phyloP scores from a whole-genome alignment of 2,797 vertebrate genomes.

The Molossus molossus region DNA sequence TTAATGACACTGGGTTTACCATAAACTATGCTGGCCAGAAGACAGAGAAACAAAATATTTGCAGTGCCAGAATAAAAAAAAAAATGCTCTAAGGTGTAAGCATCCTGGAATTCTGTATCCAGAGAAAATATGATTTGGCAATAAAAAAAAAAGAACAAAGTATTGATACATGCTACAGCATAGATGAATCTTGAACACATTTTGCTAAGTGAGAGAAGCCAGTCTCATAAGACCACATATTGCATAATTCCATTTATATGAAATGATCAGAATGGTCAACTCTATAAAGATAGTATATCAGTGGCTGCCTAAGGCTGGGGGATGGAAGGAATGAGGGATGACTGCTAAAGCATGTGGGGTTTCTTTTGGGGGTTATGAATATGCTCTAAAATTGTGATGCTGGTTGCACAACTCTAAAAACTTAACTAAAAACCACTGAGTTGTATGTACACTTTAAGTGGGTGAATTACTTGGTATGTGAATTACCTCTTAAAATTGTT shows the following conservation, averaged over 20 bases:
- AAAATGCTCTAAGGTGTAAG: not conserved
- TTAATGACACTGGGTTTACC: slow-evolving; percentile 3
- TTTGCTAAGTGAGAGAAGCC: not conserved
- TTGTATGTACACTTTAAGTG: not conserved
- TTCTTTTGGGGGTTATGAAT: not conserved
- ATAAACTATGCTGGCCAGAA: not conserved
- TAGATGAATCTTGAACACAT: not conserved
- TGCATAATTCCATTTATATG: not conserved
- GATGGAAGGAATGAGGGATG: not conserved
- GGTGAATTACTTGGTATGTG: not conserved
- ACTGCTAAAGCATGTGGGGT: not conserved
- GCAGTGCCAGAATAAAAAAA: not conserved
- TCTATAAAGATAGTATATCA: not conserved
- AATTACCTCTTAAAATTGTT: not conserved
- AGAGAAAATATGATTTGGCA: not conserved
- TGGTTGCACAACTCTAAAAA: not conserved
- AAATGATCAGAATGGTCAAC: not conserved
- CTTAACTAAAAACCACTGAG: not conserved
- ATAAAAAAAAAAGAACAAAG: not conserved
- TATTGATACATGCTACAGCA: not conserved
- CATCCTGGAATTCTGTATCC: not conserved
- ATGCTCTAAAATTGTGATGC: not conserved
- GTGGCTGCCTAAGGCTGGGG: not conserved
- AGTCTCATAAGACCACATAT: not conserved
- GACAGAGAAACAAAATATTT: not conserved